phyloP scores from a whole-genome alignment of 1,140 invertebrate species.

The Papilio aristodemus region DNA sequence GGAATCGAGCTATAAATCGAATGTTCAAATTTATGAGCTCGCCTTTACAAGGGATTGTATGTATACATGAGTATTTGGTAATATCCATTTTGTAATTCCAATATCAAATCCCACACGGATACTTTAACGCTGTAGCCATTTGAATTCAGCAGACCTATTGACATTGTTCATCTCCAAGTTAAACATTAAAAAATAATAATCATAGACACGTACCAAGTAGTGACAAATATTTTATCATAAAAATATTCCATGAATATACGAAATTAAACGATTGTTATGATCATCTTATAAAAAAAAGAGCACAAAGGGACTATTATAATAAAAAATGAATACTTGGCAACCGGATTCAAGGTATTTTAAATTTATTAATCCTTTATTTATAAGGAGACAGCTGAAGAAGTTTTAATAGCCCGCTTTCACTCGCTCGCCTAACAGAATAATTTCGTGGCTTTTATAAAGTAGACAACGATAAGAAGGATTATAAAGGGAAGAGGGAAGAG shows the following conservation, averaged over 20 bases:
- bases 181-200: no score
- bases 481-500: slow-evolving; percentile 65
- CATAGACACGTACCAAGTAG: no score
- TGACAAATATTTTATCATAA: no score
- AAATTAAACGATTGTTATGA: no score
- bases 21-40: slow-evolving; percentile 20
- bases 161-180: no score
- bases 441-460: slow-evolving; percentile 67
- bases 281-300: not conserved
- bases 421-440: slow-evolving; percentile 62
- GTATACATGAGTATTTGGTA: not conserved
- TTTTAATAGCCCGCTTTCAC: slow-evolving; percentile 59
- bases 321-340: not conserved
- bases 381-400: slow-evolving; percentile 46
- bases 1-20: slow-evolving; percentile 15
- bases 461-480: slow-evolving; percentile 73
- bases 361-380: slow-evolving; percentile 42
- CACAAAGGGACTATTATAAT: not conserved
- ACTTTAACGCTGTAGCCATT: not conserved
- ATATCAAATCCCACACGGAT: not conserved
- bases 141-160: no score
- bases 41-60: slow-evolving; percentile 5
- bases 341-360: not conserved
- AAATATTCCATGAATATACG: no score
- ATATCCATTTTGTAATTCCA: not conserved